A percentile compares a stretch with the other conserved stretches of the same genome.
phyloP scores from a whole-genome alignment of 2,797 vertebrate genomes.

The Eutrigla gurnardus region DNA sequence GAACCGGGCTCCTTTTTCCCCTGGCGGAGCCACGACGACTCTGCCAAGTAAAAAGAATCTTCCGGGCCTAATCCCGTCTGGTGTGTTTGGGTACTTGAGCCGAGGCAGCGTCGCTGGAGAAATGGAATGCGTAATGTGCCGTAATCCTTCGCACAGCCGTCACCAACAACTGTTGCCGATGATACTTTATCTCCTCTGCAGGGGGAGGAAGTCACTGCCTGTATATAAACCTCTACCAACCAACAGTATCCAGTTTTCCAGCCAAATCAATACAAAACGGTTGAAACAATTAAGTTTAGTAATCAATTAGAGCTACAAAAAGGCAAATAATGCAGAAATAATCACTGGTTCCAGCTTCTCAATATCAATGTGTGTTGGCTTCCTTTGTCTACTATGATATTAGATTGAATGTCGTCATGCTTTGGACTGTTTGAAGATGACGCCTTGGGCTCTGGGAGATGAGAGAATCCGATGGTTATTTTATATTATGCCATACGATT shows the following conservation, averaged over 20 bases:
- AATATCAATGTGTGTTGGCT: not conserved
- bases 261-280: not conserved
- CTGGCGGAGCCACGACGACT: slow-evolving; percentile 24
- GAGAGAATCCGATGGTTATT: not conserved
- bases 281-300: not conserved
- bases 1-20: slow-evolving; percentile 31
- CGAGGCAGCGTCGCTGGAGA: slow-evolving; percentile 52
- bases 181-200: slow-evolving; percentile 60
- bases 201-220: slow-evolving; percentile 48
- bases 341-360: not conserved
- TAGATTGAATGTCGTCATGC: too few species aligned
- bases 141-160: slow-evolving; percentile 60
- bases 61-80: slow-evolving; percentile 57
- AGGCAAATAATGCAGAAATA: too few species aligned
- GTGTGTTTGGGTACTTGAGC: slow-evolving; percentile 51
- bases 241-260: not conserved
- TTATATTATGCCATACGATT: not conserved
- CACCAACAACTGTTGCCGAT: slow-evolving; percentile 40
- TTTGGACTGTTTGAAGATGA: not conserved
- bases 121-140: slow-evolving; percentile 67
- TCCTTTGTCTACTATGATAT: not conserved
- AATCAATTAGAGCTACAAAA: not conserved
- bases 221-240: not conserved
- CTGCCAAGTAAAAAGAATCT: slow-evolving; percentile 47
- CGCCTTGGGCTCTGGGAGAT: not conserved